Evolutionary conservation across 2,888 invertebrate species (phyloP).

Genomic region (Pelosia muscerda): DNA sequence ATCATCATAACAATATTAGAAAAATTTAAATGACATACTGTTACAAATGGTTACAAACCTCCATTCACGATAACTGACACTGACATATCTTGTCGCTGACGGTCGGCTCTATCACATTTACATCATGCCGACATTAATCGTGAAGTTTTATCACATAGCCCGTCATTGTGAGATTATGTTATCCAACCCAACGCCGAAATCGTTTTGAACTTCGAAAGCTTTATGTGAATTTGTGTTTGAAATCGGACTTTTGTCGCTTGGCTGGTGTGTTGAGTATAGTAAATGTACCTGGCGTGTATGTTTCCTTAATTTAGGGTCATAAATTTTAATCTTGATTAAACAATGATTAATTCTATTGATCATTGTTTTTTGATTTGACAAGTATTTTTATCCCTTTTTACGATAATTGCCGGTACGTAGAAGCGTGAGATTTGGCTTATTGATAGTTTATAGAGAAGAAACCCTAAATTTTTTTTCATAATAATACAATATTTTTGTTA

Average conservation of each 20-base stretch:
- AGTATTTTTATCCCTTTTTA: too few relatives aligned
- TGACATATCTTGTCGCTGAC: slow-evolving; percentile 4
- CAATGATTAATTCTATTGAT: too few relatives aligned
- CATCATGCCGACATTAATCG: background rate
- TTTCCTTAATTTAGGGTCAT: background rate
- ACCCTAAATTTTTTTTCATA: too few relatives aligned
- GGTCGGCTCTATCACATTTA: slow-evolving; percentile 1
- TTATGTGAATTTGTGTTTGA: background rate
- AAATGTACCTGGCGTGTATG: background rate
- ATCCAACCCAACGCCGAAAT: background rate
- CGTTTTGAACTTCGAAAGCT: background rate
- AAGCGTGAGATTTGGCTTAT: too few relatives aligned
- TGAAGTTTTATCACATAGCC: background rate
- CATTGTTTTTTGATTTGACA: too few relatives aligned
- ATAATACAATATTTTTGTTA: too few relatives aligned
- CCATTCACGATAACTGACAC: background rate
- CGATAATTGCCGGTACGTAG: too few relatives aligned
- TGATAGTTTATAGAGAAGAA: too few relatives aligned
- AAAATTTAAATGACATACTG: background rate
- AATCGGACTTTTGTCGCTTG: background rate
- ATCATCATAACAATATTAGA: background rate
- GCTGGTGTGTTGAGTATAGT: background rate
- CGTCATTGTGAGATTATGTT: slow-evolving; percentile 4
- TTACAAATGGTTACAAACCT: background rate
- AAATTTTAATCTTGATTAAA: too few relatives aligned